Evolutionary conservation across 2,113 vertebrate genomes (phyloP), one percentile per base, ranked within the genome.

Genomic region (Pitta sordida): DNA sequence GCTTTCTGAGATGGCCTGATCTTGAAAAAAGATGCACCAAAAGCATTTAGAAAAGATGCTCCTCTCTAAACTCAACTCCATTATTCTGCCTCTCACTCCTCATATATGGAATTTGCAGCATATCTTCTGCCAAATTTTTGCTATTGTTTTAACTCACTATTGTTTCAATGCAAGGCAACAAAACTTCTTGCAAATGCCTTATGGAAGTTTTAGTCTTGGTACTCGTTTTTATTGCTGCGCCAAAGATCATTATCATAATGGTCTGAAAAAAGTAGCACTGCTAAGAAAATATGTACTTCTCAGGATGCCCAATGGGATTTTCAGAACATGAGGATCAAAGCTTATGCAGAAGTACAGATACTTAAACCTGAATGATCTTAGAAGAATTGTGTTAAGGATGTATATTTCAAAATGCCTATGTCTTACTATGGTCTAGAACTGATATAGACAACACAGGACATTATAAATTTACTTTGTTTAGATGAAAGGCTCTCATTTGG

Each of bases 381-480:
- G 11, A 74, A 65, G 3, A 75, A 69, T 13, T 60, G 5, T 88
- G 24, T 48, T 56, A 64, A 60, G 22, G 13, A 49, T 21, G 5
- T 11, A 8, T 32, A 34, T 86, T 92, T 80, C 4, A 58, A 86
- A 91, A 68, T 43, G 43, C 9, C 71, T 90, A 1, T 10, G 30
- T 16, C 18, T 59, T 64, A 21, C 13, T 62, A 5, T 0, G 1
- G 7, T 44, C 59, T 53, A 65, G 11, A 12, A 39, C 6, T 68
- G 52, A 10, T 3, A 7, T 32, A 53, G 12, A 43, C 44, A 23
- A 39, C 15, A 11, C 18, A 83, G 6, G 5, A 46, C 0, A 0
- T 11, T 11, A 64, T 1, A 4, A 36, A 26, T 79, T 56, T 84
- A 6, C 3, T 46, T 37, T 36, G 36, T 56, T 80, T 69, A 26